Base-by-base conservation (phyloP, 2,113 vertebrate genomes). In the Cyprinus carpio region DNA sequence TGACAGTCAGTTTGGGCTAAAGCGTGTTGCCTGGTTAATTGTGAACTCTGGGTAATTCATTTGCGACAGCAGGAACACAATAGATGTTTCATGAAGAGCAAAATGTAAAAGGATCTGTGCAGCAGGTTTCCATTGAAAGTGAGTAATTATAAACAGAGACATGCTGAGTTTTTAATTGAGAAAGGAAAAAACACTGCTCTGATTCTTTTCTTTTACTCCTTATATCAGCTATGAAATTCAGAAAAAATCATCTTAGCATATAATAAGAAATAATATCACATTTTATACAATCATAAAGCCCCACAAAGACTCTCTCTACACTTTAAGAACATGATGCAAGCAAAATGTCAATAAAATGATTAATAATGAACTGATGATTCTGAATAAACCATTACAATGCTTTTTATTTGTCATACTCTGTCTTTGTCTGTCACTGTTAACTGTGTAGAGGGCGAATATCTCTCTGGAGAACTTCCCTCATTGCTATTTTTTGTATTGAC, bases 141-240 rank as follows among this genome's bases (percentile, higher is more conserved):
- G n/a, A n/a, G n/a, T n/a, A n/a, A n/a, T n/a, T n/a, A n/a, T n/a
- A n/a, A n/a, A n/a, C n/a, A n/a, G n/a, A n/a, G 25, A 29, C 46
- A 54, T 29, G 74, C 29, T 16, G 49, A 34, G 5, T n/a, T 23
- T 77, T 77, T 77, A 77, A 77, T 77, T 77, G 51, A 77, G 29
- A 54, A 56, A 77, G 27, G 25, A n/a, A n/a, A 34, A 56, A 56
- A 77, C 75, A 34, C 51, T 34, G 75, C 49, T 34, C 18, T 56
- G 16, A 31, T 77, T 56, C 6, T 31, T 23, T 10, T 20, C 10
- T 10, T 77, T 77, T 31, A 37, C 37, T 34, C 34, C 34, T 34
- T 34, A 34, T 34, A 5, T 34, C 34, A 34, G 34, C 4, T 34
- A 5, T 34, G 34, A 34, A 34, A 5, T 5, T 34, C 34, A 34